Conservation (phyloP, 2,113 vertebrate genomes). For the Xiphophorus maculatus region DNA sequence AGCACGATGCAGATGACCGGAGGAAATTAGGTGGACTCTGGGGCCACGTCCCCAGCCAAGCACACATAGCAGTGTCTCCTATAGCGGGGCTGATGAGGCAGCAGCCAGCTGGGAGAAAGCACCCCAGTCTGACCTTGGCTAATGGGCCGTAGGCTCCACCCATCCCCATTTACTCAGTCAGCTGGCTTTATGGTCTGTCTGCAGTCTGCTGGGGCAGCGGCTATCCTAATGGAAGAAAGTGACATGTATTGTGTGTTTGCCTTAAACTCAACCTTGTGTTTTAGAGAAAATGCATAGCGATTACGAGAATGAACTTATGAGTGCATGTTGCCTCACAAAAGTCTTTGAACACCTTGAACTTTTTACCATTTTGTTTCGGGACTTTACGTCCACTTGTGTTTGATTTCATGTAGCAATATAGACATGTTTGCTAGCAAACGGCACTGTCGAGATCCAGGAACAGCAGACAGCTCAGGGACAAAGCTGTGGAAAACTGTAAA, state of each 20-base stretch:
- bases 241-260: constrained; percentile 24
- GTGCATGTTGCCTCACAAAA: neutral
- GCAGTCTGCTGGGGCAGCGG: constrained; percentile 35
- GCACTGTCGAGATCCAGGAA: too few relatives aligned
- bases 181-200: constrained; percentile 51
- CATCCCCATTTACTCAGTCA: constrained; percentile 46
- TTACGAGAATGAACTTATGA: constrained; percentile 14
- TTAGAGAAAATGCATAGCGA: constrained; percentile 15
- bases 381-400: neutral
- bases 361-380: neutral
- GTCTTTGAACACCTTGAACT: neutral
- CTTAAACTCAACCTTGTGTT: constrained; percentile 10
- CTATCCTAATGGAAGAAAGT: constrained; percentile 28
- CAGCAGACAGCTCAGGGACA: too few relatives aligned
- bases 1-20: constrained; percentile 52
- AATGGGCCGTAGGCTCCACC: constrained; percentile 68
- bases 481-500: too few relatives aligned
- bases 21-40: constrained; percentile 50
- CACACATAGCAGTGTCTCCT: constrained; percentile 33
- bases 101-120: constrained; percentile 57
- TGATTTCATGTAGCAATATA: neutral
- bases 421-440: neutral
- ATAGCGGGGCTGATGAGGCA: constrained; percentile 59
- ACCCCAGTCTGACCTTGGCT: constrained; percentile 68
- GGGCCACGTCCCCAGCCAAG: constrained; percentile 30